These are phyloP conservation scores for Polyergus mexicanus DNA, from an alignment of 1,140 invertebrate species.

Conservation along the genomic window DNA sequence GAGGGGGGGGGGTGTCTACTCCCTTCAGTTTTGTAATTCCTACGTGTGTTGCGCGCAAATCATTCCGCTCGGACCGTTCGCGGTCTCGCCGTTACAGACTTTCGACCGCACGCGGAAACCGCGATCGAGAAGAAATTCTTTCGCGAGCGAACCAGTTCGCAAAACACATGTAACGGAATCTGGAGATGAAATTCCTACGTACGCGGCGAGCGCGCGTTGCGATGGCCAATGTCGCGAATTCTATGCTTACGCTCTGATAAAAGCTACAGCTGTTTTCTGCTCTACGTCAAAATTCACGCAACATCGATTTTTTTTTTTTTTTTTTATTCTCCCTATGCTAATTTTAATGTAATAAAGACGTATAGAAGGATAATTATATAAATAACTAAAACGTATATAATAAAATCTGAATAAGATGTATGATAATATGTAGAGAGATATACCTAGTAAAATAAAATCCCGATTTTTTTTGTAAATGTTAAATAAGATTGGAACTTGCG, in stretches of 20 bases:
- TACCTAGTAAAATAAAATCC: neutral
- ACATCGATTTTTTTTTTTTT: neutral
- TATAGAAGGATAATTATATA: too few species aligned
- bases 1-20: slow-evolving; percentile 30
- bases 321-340: neutral
- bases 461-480: neutral
- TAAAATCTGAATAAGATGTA: neutral
- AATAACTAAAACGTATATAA: neutral
- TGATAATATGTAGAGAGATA: neutral
- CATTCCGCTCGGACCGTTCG: slow-evolving; percentile 58
- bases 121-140: slow-evolving; percentile 73
- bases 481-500: neutral
- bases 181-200: slow-evolving; percentile 73
- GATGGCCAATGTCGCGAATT: slow-evolving; percentile 31
- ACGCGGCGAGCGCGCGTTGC: slow-evolving; percentile 51
- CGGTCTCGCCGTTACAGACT: slow-evolving; percentile 69
- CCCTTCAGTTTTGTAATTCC: slow-evolving; percentile 65
- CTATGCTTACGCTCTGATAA: slow-evolving; percentile 5
- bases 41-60: slow-evolving; percentile 58
- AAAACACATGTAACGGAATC: slow-evolving; percentile 72
- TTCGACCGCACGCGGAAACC: slow-evolving; percentile 69
- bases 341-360: neutral
- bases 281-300: slow-evolving; percentile 5
- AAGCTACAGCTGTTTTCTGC: neutral
- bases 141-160: slow-evolving; percentile 67